Evolutionary conservation across 2,797 vertebrate genomes (phyloP).

Genomic region (Chaunax sp.): DNA sequence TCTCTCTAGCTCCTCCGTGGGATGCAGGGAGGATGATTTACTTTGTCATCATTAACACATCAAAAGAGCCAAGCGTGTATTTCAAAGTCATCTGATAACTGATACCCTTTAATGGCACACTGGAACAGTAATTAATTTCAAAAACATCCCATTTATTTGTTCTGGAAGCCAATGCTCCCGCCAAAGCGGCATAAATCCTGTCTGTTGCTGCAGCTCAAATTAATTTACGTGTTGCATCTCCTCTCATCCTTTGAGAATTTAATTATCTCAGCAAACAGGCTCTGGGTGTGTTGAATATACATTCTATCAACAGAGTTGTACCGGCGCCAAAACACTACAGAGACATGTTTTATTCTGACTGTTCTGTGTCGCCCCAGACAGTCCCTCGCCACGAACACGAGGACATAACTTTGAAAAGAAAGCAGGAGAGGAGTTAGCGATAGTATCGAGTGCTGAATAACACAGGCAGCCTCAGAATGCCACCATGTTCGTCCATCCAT

Average conservation of each 20-base stretch:
- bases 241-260: slow-evolving; percentile 80
- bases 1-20: slow-evolving; percentile 42
- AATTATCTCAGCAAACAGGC: slow-evolving; percentile 83
- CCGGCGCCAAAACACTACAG: slow-evolving; percentile 49
- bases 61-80: slow-evolving; percentile 77
- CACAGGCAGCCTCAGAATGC: slow-evolving; percentile 6
- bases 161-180: slow-evolving; percentile 74
- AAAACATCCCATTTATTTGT: slow-evolving; percentile 80
- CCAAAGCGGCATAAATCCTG: slow-evolving; percentile 80
- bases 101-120: slow-evolving; percentile 76
- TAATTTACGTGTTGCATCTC: slow-evolving; percentile 80
- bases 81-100: slow-evolving; percentile 80
- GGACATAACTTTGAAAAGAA: slow-evolving; percentile 11
- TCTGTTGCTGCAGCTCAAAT: slow-evolving; percentile 75
- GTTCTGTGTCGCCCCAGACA: slow-evolving; percentile 22
- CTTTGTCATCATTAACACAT: slow-evolving; percentile 80
- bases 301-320: slow-evolving; percentile 55
- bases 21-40: slow-evolving; percentile 60
- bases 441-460: slow-evolving; percentile 5
- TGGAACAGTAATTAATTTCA: slow-evolving; percentile 81
- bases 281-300: slow-evolving; percentile 70
- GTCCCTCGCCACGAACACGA: neutral
- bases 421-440: slow-evolving; percentile 19
- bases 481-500: slow-evolving; percentile 9
- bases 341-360: slow-evolving; percentile 42